A percentile compares a stretch with the other conserved stretches of the same genome.
Conservation (phyloP, 2,888 invertebrate genomes). For the Idaea straminata region DNA sequence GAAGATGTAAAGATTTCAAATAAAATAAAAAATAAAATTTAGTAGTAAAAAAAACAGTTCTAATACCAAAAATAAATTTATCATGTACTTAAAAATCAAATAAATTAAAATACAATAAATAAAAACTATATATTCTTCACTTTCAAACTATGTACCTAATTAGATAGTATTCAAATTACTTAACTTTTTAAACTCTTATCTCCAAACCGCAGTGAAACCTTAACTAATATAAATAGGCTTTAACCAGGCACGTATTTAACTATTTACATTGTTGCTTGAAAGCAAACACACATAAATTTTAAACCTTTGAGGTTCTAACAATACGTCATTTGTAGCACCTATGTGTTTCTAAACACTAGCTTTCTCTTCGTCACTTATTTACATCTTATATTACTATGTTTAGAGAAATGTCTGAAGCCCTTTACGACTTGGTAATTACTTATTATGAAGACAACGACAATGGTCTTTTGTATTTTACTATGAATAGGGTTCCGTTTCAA, state of each 20-base stretch:
- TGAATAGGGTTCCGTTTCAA: slow-evolving; percentile 13
- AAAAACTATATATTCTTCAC: too few species aligned
- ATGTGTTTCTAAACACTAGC: slow-evolving; percentile 37
- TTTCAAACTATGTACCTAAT: too few species aligned
- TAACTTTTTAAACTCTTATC: neutral
- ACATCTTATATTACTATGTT: slow-evolving; percentile 27
- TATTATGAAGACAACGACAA: slow-evolving; percentile 24
- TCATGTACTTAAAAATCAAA: too few species aligned
- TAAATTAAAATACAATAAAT: too few species aligned
- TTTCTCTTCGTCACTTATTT: slow-evolving; percentile 43
- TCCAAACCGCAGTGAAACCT: neutral
- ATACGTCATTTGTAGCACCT: slow-evolving; percentile 37
- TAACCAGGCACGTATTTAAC: neutral
- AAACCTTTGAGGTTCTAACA: slow-evolving; percentile 30
- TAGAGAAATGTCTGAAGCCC: slow-evolving; percentile 23
- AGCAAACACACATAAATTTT: neutral
- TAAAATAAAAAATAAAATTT: too few species aligned
- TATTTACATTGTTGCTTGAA: slow-evolving; percentile 1
- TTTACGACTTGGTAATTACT: slow-evolving; percentile 27
- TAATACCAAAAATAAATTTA: too few species aligned
- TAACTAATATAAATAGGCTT: neutral
- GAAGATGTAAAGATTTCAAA: too few species aligned
- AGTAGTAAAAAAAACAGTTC: too few species aligned
- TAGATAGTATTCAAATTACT: neutral
- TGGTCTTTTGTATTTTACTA: slow-evolving; percentile 15